Percentiles rank a stretch among this genome's conserved stretches.
These are phyloP conservation scores for Hemiscyllium ocellatum DNA, from an alignment of 2,113 vertebrate genomes.

Conservation along the genomic window DNA sequence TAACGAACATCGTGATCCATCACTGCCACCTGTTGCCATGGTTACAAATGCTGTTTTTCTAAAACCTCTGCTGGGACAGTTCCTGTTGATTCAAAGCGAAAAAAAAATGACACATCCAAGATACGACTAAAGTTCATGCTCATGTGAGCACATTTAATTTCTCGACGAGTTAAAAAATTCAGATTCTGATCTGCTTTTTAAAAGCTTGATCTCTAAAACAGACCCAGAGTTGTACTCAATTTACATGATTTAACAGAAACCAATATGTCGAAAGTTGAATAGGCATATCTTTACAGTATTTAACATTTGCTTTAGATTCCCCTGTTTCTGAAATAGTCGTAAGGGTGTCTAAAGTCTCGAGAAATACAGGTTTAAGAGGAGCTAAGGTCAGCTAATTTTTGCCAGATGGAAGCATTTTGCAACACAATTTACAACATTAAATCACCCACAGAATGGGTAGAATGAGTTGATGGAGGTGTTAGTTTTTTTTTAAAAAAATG, in stretches of 20 bases:
- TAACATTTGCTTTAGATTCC: neutral
- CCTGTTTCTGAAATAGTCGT: neutral
- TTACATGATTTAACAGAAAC: too few species aligned
- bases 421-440: neutral
- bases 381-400: neutral
- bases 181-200: neutral
- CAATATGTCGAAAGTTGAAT: neutral
- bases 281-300: neutral
- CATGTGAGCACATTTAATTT: neutral
- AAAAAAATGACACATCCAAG: neutral
- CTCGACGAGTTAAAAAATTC: neutral
- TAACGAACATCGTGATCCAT: neutral
- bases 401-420: neutral
- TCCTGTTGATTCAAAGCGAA: conserved; percentile 12
- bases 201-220: neutral
- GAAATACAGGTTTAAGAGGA: neutral
- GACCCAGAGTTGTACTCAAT: too few species aligned
- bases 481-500: neutral
- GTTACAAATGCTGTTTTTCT: conserved; percentile 47
- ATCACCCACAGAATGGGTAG: neutral
- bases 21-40: conserved; percentile 66
- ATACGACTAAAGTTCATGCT: neutral
- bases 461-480: neutral
- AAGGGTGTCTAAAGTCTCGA: neutral
- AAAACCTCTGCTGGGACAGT: neutral